Evolutionary conservation across 2,888 invertebrate species (phyloP).

Genomic region (Aquatica leii): DNA sequence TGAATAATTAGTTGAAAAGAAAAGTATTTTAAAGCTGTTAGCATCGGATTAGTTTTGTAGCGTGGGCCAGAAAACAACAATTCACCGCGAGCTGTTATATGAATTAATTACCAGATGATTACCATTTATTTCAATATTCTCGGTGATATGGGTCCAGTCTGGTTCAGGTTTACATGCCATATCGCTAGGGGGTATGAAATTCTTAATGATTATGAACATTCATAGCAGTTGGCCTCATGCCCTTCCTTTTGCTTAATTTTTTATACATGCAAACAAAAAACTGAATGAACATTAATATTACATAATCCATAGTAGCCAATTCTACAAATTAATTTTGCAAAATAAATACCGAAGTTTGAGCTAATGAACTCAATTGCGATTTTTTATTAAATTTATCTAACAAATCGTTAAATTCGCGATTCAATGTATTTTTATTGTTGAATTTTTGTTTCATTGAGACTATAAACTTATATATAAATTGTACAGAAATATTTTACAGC

Average conservation of each 20-base stretch:
- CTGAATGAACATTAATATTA: background rate
- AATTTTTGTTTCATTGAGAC: background rate
- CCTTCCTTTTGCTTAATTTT: slow-evolving; percentile 18
- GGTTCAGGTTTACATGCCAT: slow-evolving; percentile 32
- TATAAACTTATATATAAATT: background rate
- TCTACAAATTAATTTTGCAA: background rate
- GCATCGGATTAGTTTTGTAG: slow-evolving; percentile 23
- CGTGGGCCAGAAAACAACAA: slow-evolving; percentile 35
- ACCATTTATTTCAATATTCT: slow-evolving; percentile 51
- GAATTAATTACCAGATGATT: slow-evolving; percentile 49
- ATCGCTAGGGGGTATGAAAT: slow-evolving; percentile 41
- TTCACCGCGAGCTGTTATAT: slow-evolving; percentile 43
- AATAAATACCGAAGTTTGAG: too few species aligned
- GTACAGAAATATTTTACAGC: slow-evolving; percentile 4
- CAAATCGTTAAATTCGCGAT: too few species aligned
- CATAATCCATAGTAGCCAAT: background rate
- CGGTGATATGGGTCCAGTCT: slow-evolving; percentile 43
- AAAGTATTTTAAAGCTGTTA: slow-evolving; percentile 29
- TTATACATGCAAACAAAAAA: background rate
- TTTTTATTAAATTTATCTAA: too few species aligned
- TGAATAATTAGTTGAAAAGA: slow-evolving; percentile 9
- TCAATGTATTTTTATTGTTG: background rate
- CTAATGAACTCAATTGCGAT: too few species aligned
- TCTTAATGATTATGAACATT: slow-evolving; percentile 47
- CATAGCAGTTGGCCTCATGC: slow-evolving; percentile 44